A percentile compares a stretch with the other conserved stretches of the same genome.
Conservation (phyloP, 2,113 vertebrate genomes). For the Toxostoma redivivum region DNA sequence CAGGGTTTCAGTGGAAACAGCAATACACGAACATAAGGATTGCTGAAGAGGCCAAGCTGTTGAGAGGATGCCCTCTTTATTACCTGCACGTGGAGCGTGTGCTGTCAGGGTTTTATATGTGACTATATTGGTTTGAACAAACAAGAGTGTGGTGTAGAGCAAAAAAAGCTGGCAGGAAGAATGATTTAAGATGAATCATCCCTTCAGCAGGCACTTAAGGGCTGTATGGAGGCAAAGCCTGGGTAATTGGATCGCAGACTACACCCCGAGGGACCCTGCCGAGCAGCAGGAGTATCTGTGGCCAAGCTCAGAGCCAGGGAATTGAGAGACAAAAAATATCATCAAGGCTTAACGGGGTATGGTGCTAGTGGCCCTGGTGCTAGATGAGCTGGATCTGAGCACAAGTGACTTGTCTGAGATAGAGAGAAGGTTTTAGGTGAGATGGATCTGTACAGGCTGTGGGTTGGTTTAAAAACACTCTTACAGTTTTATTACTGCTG, state of each 20-base stretch:
- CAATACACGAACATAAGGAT: not conserved
- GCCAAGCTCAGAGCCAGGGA: not conserved
- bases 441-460: accelerated
- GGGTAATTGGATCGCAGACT: not conserved
- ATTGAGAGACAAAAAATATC: not conserved
- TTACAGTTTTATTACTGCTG: not conserved
- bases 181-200: constrained; percentile 14
- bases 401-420: not conserved
- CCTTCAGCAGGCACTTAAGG: constrained; percentile 11
- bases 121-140: not conserved
- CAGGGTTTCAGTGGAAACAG: not conserved
- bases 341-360: not conserved
- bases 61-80: constrained; percentile 2
- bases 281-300: not conserved
- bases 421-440: not conserved
- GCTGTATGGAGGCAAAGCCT: not conserved
- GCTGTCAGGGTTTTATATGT: constrained; percentile 16
- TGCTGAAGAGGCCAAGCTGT: not conserved
- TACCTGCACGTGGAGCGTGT: not conserved
- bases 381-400: not conserved
- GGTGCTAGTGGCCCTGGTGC: not conserved
- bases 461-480: not conserved
- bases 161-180: not conserved
- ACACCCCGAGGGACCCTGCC: accelerated
- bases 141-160: not conserved